These are phyloP conservation scores for Smittia aterrima DNA, from an alignment of 2,888 invertebrate species.

Conservation along the genomic window DNA sequence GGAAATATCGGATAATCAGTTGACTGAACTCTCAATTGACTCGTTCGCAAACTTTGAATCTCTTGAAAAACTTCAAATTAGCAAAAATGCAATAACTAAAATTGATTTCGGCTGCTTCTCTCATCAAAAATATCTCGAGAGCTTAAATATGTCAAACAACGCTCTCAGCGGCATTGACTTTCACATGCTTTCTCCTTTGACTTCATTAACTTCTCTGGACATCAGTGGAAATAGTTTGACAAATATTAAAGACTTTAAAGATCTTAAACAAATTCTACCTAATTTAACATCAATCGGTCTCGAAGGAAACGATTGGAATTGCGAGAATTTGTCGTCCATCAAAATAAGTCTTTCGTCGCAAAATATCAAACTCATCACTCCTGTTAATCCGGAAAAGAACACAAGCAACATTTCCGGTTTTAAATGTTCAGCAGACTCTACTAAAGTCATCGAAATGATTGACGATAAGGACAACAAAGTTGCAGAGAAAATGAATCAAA, in stretches of 20 bases:
- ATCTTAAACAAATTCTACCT: background rate
- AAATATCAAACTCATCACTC: too few relatives aligned
- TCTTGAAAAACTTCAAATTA: background rate
- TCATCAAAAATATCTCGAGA: background rate
- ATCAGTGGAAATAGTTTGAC: background rate
- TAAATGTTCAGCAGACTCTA: too few relatives aligned
- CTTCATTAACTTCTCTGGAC: background rate
- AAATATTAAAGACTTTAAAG: background rate
- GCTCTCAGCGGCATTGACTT: background rate
- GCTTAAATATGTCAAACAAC: background rate
- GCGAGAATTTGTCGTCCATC: background rate
- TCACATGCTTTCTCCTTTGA: background rate
- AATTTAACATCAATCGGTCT: background rate
- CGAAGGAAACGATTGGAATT: background rate
- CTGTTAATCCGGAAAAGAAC: too few relatives aligned
- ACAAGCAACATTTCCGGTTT: too few relatives aligned
- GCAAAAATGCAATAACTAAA: background rate
- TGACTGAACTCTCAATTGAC: background rate
- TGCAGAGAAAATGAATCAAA: too few relatives aligned
- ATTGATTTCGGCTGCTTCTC: background rate
- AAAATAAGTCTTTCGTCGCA: too few relatives aligned
- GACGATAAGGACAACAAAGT: too few relatives aligned
- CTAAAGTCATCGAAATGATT: too few relatives aligned
- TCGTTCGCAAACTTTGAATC: background rate
- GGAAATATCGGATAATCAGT: background rate